These are phyloP conservation scores for Agapornis roseicollis DNA, from an alignment of 2,113 vertebrate genomes.

Conservation along the genomic window DNA sequence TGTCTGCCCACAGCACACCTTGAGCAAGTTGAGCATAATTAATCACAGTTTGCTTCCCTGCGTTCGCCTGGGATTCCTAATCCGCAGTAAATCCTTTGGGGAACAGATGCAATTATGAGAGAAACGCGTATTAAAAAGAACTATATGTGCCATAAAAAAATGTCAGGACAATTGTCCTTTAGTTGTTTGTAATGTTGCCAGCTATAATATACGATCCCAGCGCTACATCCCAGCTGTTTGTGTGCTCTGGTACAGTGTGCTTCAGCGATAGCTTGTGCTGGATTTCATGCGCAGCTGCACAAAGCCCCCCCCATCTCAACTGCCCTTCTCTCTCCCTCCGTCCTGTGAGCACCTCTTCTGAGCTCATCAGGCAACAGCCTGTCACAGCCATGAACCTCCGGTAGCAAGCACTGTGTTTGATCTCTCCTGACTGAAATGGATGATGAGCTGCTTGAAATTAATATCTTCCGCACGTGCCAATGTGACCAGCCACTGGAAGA, in stretches of 20 bases:
- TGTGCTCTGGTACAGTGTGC: neutral
- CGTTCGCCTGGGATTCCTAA: neutral
- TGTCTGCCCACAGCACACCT: conserved; percentile 16
- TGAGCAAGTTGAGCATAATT: conserved; percentile 2
- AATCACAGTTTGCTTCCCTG: conserved; percentile 7
- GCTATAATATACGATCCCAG: neutral
- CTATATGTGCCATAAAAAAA: conserved; percentile 20
- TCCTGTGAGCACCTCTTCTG: neutral
- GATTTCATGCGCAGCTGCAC: neutral
- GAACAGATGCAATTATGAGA: conserved; percentile 49
- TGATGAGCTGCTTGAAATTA: conserved; percentile 10
- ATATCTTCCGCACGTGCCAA: neutral
- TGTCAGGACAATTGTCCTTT: conserved; percentile 40
- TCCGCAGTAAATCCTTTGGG: conserved; percentile 15
- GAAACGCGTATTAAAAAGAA: conserved; percentile 28
- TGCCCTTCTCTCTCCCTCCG: neutral
- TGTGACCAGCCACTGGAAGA: neutral
- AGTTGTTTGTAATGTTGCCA: conserved; percentile 2
- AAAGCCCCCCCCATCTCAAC: neutral
- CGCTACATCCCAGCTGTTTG: neutral
- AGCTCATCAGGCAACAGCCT: neutral
- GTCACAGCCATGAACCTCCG: neutral
- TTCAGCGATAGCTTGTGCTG: neutral
- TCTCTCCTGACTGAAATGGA: neutral
- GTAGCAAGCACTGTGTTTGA: neutral